These are phyloP conservation scores for Siphamia tubifer DNA, from an alignment of 2,113 vertebrate species.

Conservation along the genomic window DNA sequence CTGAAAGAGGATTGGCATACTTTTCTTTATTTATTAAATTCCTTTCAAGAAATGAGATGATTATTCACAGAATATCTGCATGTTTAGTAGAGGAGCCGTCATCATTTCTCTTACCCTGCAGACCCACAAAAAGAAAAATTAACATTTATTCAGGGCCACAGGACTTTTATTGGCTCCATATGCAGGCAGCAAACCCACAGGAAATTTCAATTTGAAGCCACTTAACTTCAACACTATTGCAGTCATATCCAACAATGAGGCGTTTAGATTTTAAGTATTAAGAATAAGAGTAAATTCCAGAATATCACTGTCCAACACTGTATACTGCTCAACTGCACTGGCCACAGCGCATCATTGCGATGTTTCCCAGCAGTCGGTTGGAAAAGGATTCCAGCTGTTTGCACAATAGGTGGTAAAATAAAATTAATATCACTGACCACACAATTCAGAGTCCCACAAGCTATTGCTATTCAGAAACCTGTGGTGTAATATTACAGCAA, in stretches of 20 bases:
- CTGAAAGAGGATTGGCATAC: conserved; percentile 39
- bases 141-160: conserved; percentile 57
- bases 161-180: conserved; percentile 60
- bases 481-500: conserved; percentile 46
- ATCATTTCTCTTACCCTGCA: conserved; percentile 63
- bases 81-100: conserved; percentile 52
- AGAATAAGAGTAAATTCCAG: conserved; percentile 62
- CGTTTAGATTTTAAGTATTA: conserved; percentile 55
- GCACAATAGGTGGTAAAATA: conserved; percentile 70
- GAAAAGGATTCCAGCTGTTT: conserved; percentile 66
- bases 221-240: conserved; percentile 61
- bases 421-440: conserved; percentile 73
- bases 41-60: conserved; percentile 64
- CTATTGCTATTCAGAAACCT: conserved; percentile 64
- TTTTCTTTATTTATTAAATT: conserved; percentile 41
- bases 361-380: conserved; percentile 65
- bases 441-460: conserved; percentile 65
- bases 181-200: conserved; percentile 58
- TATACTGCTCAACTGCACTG: conserved; percentile 67
- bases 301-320: conserved; percentile 71
- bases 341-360: conserved; percentile 68
- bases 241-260: conserved; percentile 55
- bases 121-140: conserved; percentile 57
- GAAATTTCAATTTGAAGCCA: conserved; percentile 73
- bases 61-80: conserved; percentile 67